Evolutionary conservation across 2,797 vertebrate genomes (phyloP), one percentile per base, ranked within the genome.

Genomic region (Dendrocincla fuliginosa): DNA sequence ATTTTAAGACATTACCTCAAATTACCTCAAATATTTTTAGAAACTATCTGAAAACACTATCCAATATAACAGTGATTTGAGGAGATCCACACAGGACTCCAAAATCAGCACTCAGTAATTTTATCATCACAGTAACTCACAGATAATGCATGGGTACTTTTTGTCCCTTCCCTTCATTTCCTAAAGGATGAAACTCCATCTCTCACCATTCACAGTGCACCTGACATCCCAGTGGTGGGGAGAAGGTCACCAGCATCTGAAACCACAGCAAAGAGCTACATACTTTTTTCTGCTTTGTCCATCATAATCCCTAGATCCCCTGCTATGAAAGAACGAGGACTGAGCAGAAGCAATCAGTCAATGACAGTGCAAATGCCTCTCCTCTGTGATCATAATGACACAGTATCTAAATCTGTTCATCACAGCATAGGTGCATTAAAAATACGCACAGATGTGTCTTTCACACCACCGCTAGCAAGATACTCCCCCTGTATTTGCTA

Each of bases 301-400:
- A 77, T 78, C 85, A 95, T n/a, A 85, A 69, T 41, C 30, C 20
- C 47, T 16, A 47, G 28, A 52, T 65, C 78, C 61, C 71, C 87
- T 35, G 16, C 5, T 14, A 59, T 19, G 73, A 86, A 88, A 86
- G 84, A 87, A 84, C 0, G 8, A 60, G 82, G 86, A 53, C 50
- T 52, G 95, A 94, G 90, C 76, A 94, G 65, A 60, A 90, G 86
- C 55, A 90, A 96, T 95, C 88, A 93, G 80, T 96, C 95, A 95
- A 64, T 86, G 84, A 85, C 90, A 91, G 39, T n/a, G 44, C 57
- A 96, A 95, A 88, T 41, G 5, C 25, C 63, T 80, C 83, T 96
- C 87, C 92, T 49, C 83, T 67, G 89, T 82, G 85, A 96, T 93
- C 91, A 84, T 90, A 92, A 96, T 75, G 61, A 94, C 60, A 87